Evolutionary conservation across 2,888 invertebrate species (phyloP), one percentile per base, ranked within the genome.

Genomic region (Magallana nippona): DNA sequence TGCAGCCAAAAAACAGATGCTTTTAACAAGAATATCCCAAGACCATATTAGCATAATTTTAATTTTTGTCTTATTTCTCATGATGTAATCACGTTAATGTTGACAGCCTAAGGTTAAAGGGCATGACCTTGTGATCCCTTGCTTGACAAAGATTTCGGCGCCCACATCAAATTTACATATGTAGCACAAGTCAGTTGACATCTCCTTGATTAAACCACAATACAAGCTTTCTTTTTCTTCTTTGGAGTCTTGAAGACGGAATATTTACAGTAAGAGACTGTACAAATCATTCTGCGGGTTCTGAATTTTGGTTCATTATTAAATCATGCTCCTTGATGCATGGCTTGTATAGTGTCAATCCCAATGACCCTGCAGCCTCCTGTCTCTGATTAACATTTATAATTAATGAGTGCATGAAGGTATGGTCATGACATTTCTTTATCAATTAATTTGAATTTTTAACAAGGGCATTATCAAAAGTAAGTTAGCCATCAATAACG

Each of bases 31-130:
- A 11, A 27, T 44, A 44, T 44, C 44, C 44, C 44, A 44, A 44
- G 44, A 44, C 22, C 32, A 17, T 17, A 71, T 71, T 71, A 71
- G 27, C 71, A 71, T 71, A 71, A 71, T 71, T 27, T 22, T 71
- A 71, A 22, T 71, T 71, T 44, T 71, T 27, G 71, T 71, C 71
- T 71, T 71, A 71, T 71, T 27, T 71, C 71, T 71, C 71, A 22
- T 71, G 71, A 71, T 71, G 71, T 71, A 71, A 71, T 71, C 63
- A 27, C 32, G 27, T 71, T 71, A 71, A 71, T 32, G 22, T 71
- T 71, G 71, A 71, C 71, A 71, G 71, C 27, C 15, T 19, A 15
- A 27, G 71, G 71, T 71, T 71, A 71, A 27, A 71, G 71, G 11
- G 15, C 71, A 71, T 2, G 0, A 32, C 71, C 71, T 27, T 15